These are phyloP conservation scores for Athalia circularis DNA, from an alignment of 2,888 invertebrate genomes.

Conservation along the genomic window DNA sequence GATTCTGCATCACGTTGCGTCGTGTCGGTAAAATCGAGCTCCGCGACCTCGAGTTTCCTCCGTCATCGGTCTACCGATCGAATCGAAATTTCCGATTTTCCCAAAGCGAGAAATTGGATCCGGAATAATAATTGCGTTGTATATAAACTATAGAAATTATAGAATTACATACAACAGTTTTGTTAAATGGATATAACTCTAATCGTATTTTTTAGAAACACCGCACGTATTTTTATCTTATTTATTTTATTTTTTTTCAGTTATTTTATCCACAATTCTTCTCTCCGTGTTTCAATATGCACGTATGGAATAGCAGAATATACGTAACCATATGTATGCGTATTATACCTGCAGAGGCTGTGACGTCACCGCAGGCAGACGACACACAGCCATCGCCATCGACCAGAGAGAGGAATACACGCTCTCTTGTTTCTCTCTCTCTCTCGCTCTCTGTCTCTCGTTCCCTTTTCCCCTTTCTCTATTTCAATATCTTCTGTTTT, in stretches of 20 bases:
- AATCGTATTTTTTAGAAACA: too few species aligned
- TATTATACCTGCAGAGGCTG: conserved; percentile 37
- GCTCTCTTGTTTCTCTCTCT: conserved; percentile 48
- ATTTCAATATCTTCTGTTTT: not conserved
- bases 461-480: conserved; percentile 36
- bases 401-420: conserved; percentile 50
- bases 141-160: not conserved
- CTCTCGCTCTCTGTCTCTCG: conserved; percentile 46
- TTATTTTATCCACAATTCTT: too few species aligned
- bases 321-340: conserved; percentile 2
- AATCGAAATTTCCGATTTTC: not conserved
- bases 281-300: too few species aligned
- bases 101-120: not conserved
- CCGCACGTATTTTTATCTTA: too few species aligned
- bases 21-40: not conserved
- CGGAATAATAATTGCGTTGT: too few species aligned
- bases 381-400: conserved; percentile 45
- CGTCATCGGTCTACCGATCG: not conserved
- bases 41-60: conserved; percentile 23
- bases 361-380: conserved; percentile 35
- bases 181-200: not conserved
- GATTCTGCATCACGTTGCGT: not conserved
- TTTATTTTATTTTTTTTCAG: too few species aligned
- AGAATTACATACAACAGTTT: not conserved
- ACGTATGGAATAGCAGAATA: not conserved